Base-by-base conservation (phyloP, 2,888 invertebrate genomes). In the Zaprionus lineosus region DNA sequence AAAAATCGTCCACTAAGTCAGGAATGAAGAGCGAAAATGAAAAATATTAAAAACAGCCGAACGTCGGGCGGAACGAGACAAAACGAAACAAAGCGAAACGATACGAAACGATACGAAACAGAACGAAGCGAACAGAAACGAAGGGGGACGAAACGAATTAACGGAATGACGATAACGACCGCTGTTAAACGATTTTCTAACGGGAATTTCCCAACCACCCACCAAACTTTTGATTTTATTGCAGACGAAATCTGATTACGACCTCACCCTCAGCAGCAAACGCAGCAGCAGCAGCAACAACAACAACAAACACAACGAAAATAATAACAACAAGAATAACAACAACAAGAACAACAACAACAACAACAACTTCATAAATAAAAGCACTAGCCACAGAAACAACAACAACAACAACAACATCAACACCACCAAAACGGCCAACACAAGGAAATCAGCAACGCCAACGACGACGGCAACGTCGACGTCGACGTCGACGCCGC, bases 381-480 rank as follows among this genome's bases (percentile, higher is more conserved):
- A n/a, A n/a, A n/a, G n/a, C n/a, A n/a, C n/a, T n/a, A n/a, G n/a
- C n/a, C n/a, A n/a, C n/a, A n/a, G n/a, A n/a, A n/a, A n/a, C n/a
- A 83, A 76, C 77, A 69, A 65, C 73, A 67, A 29, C 57, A 52
- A 9, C 36, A 53, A 19, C 39, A 43, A 15, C 36, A 31, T 26
- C 48, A 55, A 48, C 34, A 73, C 19, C 40, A 63, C n/a, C 77
- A 87, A 85, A 75, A 88, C 88, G 88, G 88, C 87, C 66, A 75
- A 66, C 63, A 56, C 68, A 62, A 57, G 51, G 57, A 48, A 44
- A 47, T 40, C 47, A 34, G 16, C 44, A 60, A 26, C 48, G 44
- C 21, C 44, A 58, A 50, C 57, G 68, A 12, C 59, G 57, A 58
- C 59, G 64, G 64, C 50, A 64, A 40, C 62, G 48, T 5, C 29